Evolutionary conservation across 1,140 invertebrate genomes (phyloP).

Genomic region (Camponotus vicinus): DNA sequence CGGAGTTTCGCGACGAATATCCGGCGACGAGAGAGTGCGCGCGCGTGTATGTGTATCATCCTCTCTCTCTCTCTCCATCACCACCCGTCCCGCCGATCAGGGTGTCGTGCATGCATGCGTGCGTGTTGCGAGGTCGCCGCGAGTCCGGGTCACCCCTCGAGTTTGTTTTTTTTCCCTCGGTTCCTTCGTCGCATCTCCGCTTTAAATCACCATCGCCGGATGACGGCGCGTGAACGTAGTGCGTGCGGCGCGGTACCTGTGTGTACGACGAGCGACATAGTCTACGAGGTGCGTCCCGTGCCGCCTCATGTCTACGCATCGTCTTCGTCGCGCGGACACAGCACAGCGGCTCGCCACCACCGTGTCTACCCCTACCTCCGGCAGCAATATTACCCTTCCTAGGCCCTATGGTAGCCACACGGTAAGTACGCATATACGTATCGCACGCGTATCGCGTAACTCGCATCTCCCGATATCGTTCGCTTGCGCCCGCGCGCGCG

Average conservation of each 20-base stretch:
- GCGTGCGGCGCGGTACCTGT: conserved; percentile 63
- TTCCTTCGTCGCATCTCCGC: conserved; percentile 23
- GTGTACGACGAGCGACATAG: conserved; percentile 62
- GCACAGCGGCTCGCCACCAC: conserved; percentile 68
- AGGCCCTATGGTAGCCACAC: conserved; percentile 71
- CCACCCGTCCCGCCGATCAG: not conserved
- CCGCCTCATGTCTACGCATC: conserved; percentile 75
- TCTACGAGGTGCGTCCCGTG: conserved; percentile 65
- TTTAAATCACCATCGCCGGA: conserved; percentile 58
- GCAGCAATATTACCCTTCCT: conserved; percentile 73
- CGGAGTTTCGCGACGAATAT: conserved; percentile 1
- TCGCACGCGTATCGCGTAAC: no score
- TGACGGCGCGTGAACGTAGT: conserved; percentile 68
- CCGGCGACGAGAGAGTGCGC: not conserved
- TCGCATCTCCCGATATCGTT: not conserved
- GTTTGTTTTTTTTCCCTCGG: not conserved
- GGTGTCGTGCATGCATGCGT: conserved; percentile 41
- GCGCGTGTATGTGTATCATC: not conserved
- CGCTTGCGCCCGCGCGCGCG: conserved; percentile 15
- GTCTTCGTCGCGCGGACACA: conserved; percentile 68
- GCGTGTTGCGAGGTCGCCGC: conserved; percentile 11
- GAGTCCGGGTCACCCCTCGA: not conserved
- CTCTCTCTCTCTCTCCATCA: not conserved
- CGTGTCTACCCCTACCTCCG: conserved; percentile 67
- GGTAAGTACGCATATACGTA: conserved; percentile 64